Percentiles rank a stretch among this genome's conserved stretches.
These are phyloP conservation scores for Agrilus planipennis DNA, from an alignment of 1,140 invertebrate genomes.

Conservation along the genomic window DNA sequence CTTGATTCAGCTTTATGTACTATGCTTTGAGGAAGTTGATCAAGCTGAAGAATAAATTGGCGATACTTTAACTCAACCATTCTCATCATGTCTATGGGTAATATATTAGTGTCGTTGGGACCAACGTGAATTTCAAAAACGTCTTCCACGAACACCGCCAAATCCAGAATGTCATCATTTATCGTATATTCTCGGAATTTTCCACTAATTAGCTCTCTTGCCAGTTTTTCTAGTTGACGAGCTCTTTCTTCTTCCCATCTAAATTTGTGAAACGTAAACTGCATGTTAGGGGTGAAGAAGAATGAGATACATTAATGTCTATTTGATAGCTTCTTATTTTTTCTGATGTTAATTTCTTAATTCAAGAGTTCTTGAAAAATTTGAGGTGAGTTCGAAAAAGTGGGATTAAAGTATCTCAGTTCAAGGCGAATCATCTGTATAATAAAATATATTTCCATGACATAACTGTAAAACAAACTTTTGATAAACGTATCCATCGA, in stretches of 20 bases:
- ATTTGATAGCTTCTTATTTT: not conserved
- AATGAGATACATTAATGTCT: not conserved
- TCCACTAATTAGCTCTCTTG: slow-evolving; percentile 34
- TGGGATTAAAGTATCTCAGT: no score
- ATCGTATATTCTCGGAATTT: slow-evolving; percentile 39
- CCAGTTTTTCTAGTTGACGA: slow-evolving; percentile 33
- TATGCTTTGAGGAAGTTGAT: slow-evolving; percentile 44
- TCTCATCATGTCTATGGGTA: slow-evolving; percentile 44
- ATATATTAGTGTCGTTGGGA: slow-evolving; percentile 40
- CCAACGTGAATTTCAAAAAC: slow-evolving; percentile 49
- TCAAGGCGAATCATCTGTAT: no score
- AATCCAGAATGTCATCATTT: slow-evolving; percentile 41
- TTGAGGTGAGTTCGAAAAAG: no score
- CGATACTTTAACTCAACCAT: slow-evolving; percentile 41
- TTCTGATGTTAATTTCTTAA: no score
- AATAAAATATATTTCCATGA: no score
- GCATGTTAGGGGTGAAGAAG: slow-evolving; percentile 2
- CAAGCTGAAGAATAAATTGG: slow-evolving; percentile 38
- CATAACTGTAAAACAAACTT: no score
- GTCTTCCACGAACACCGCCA: slow-evolving; percentile 50
- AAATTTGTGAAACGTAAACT: slow-evolving; percentile 13
- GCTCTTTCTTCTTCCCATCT: slow-evolving; percentile 34
- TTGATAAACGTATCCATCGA: no score
- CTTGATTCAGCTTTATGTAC: slow-evolving; percentile 43
- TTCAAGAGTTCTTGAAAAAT: no score